These are phyloP conservation scores for Hanleya hanleyi DNA, from an alignment of 2,888 invertebrate genomes.

Conservation along the genomic window DNA sequence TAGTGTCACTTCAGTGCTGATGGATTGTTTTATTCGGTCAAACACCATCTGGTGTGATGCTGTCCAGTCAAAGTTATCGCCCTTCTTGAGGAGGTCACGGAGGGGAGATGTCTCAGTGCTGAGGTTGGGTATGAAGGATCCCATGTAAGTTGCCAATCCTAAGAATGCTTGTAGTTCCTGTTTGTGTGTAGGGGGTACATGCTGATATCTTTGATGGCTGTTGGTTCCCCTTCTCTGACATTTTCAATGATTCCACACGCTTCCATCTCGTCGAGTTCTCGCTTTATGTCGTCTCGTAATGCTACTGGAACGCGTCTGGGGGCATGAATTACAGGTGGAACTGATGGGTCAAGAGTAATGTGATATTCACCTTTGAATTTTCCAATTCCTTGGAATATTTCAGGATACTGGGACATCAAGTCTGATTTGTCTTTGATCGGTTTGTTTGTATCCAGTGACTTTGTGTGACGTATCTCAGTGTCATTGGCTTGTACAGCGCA, in stretches of 20 bases:
- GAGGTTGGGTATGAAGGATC: too few relatives aligned
- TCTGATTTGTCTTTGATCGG: conserved; percentile 6
- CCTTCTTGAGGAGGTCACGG: conserved; percentile 24
- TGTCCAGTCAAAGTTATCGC: conserved; percentile 23
- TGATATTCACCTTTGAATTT: conserved; percentile 10
- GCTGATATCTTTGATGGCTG: conserved; percentile 25
- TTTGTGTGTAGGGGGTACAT: conserved; percentile 17
- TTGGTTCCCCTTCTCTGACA: conserved; percentile 14
- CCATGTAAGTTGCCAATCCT: too few relatives aligned
- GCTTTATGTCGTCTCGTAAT: conserved; percentile 1
- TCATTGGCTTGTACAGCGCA: neutral
- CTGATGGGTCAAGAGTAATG: neutral
- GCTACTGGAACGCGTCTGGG: neutral
- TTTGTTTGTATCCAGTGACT: too few relatives aligned
- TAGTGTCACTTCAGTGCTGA: conserved; percentile 6
- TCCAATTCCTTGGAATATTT: conserved; percentile 13
- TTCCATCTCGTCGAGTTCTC: conserved; percentile 5
- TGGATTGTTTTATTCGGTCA: conserved; percentile 14
- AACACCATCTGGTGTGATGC: conserved; percentile 26
- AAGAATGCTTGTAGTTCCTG: conserved; percentile 31
- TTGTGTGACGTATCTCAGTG: too few relatives aligned
- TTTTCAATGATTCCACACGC: neutral
- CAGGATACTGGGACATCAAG: neutral
- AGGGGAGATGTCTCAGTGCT: conserved; percentile 18
- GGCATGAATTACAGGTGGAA: conserved; percentile 4